These are phyloP conservation scores for Cirrhinus mrigala DNA, from an alignment of 2,797 vertebrate genomes.

Conservation along the genomic window DNA sequence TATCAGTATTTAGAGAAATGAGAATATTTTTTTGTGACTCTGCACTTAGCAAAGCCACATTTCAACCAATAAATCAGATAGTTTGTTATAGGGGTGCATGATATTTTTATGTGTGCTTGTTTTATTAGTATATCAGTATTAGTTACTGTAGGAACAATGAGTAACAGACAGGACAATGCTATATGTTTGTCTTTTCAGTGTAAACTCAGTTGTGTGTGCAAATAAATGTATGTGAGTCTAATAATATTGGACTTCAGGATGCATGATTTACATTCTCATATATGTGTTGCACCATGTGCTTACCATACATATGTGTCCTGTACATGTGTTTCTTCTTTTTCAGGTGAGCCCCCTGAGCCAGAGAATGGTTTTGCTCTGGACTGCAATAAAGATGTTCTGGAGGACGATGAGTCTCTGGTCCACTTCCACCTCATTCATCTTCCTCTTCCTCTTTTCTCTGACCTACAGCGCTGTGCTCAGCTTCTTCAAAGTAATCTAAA, in stretches of 20 bases:
- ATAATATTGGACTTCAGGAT: too few species aligned
- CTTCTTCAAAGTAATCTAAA: slow-evolving; percentile 64
- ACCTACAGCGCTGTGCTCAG: slow-evolving; percentile 65
- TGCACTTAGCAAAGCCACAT: not conserved
- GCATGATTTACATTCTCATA: too few species aligned
- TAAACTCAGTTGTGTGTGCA: too few species aligned
- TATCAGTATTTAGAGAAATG: not conserved
- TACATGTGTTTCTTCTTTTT: not conserved
- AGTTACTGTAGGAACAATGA: not conserved
- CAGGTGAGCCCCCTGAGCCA: slow-evolving; percentile 20
- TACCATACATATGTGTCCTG: not conserved
- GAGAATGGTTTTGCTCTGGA: too few species aligned
- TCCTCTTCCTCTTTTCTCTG: too few species aligned
- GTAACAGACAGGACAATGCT: not conserved
- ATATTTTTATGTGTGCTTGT: not conserved
- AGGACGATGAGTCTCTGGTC: too few species aligned
- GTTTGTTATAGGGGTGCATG: not conserved
- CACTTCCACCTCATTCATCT: too few species aligned
- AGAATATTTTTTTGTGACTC: not conserved
- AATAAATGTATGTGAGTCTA: too few species aligned
- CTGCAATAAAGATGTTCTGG: too few species aligned
- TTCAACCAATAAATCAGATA: not conserved
- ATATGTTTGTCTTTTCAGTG: too few species aligned
- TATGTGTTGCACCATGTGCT: too few species aligned
- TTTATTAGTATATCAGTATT: not conserved